Percentiles rank a stretch among this genome's conserved stretches.
Conservation (phyloP, 1,140 invertebrate genomes). For the Prorops nasuta region DNA sequence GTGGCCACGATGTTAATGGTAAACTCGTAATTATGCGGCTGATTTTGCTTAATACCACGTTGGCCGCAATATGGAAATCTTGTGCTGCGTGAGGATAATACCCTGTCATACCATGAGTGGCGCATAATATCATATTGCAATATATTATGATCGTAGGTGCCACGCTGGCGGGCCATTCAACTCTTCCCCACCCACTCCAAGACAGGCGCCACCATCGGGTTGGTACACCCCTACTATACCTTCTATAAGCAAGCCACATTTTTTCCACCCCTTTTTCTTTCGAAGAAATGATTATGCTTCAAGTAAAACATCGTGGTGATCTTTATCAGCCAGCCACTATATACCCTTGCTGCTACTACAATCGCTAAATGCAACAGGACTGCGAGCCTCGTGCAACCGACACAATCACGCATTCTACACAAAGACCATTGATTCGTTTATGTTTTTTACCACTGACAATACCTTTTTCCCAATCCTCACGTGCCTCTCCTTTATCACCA, state of each 20-base stretch:
- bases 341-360: too few relatives aligned
- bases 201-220: background rate
- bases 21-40: conserved; percentile 39
- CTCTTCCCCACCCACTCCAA: background rate
- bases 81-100: conserved; percentile 48
- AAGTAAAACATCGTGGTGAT: background rate
- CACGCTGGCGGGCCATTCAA: conserved; percentile 28
- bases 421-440: background rate
- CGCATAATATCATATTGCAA: conserved; percentile 46
- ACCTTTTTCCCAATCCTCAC: background rate
- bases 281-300: background rate
- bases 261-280: background rate
- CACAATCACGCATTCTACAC: background rate
- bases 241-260: background rate
- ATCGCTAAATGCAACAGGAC: too few relatives aligned
- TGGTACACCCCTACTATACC: background rate
- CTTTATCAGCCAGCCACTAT: background rate
- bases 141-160: conserved; percentile 34
- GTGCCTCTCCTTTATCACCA: background rate
- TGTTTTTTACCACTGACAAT: background rate
- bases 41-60: conserved; percentile 43
- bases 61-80: conserved; percentile 46
- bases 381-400: background rate
- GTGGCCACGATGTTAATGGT: conserved; percentile 22
- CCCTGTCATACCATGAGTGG: conserved; percentile 44